phyloP scores from a whole-genome alignment of 2,113 vertebrate genomes.

The Xyliphius kryptos region DNA sequence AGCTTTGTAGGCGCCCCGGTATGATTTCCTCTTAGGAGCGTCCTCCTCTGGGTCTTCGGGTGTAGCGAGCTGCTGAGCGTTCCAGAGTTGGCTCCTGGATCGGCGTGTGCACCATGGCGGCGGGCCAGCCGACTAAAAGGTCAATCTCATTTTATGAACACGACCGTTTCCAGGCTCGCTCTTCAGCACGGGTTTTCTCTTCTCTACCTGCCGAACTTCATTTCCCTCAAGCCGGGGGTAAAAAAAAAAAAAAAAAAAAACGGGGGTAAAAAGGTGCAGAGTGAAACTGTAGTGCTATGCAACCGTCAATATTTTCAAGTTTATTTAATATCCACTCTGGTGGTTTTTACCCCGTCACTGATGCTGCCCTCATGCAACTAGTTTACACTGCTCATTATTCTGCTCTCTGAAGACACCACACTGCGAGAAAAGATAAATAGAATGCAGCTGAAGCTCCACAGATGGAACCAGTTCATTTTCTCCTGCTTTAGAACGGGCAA shows the following conservation, averaged over 20 bases:
- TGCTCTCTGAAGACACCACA: conserved; percentile 28
- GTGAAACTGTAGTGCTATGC: conserved; percentile 48
- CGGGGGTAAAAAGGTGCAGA: conserved; percentile 35
- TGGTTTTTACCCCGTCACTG: conserved; percentile 41
- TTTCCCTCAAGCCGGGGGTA: conserved; percentile 46
- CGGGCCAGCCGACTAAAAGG: conserved; percentile 40
- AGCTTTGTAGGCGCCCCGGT: conserved; percentile 32
- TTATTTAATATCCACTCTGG: conserved; percentile 54
- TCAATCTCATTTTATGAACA: conserved; percentile 59
- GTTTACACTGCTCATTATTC: conserved; percentile 49
- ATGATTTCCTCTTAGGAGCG: conserved; percentile 34
- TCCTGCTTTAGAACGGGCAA: conserved; percentile 27
- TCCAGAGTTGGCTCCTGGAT: conserved; percentile 14
- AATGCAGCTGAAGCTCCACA: conserved; percentile 21
- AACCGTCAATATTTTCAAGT: conserved; percentile 51
- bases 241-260: too few species aligned
- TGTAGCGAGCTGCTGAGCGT: conserved; percentile 9
- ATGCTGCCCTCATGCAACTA: conserved; percentile 39
- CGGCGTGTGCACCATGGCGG: conserved; percentile 9
- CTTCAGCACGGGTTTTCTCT: conserved; percentile 50
- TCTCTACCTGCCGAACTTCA: conserved; percentile 39
- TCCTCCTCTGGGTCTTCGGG: conserved; percentile 19
- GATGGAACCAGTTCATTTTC: conserved; percentile 25
- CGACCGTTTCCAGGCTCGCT: conserved; percentile 56
- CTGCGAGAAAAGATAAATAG: conserved; percentile 14